A percentile compares a stretch with the other conserved stretches of the same genome.
Evolutionary conservation across 2,113 vertebrate genomes (phyloP).

Genomic region (Cottus gobio): DNA sequence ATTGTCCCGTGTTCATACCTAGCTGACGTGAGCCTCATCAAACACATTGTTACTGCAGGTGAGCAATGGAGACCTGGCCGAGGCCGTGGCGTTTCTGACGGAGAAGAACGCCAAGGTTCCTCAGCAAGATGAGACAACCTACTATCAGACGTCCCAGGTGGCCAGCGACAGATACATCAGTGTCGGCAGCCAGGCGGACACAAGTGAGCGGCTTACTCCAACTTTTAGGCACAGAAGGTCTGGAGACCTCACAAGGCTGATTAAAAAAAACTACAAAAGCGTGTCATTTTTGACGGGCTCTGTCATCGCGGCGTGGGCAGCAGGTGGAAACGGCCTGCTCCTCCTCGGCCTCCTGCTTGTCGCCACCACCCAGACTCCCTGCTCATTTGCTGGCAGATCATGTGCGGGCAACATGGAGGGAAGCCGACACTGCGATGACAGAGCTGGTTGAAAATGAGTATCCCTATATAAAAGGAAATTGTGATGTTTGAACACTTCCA

Average conservation of each 20-base stretch:
- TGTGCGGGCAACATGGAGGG: not conserved
- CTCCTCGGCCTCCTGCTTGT: not conserved
- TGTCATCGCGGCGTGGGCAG: not conserved
- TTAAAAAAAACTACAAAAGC: not conserved
- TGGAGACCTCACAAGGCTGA: not conserved
- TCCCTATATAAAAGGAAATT: not conserved
- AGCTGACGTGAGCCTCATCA: not conserved
- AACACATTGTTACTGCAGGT: slow-evolving; percentile 79
- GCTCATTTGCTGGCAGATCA: not conserved
- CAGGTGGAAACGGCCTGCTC: not conserved
- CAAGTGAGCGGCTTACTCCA: slow-evolving; percentile 85
- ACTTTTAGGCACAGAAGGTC: not conserved
- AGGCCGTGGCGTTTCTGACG: slow-evolving; percentile 94
- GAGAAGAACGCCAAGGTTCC: slow-evolving; percentile 95
- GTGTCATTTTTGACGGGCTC: not conserved
- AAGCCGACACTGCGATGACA: not conserved
- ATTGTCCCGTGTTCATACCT: not conserved
- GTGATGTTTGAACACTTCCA: too few species aligned
- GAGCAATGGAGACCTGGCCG: slow-evolving; percentile 95
- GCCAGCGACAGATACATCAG: slow-evolving; percentile 97
- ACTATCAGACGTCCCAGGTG: slow-evolving; percentile 94
- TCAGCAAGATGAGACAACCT: slow-evolving; percentile 92
- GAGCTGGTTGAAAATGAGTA: not conserved
- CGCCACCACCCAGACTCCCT: not conserved
- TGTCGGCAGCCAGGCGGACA: slow-evolving; percentile 97